These are phyloP conservation scores for Drosophila gunungcola DNA, from an alignment of 1,140 invertebrate species.

Conservation along the genomic window DNA sequence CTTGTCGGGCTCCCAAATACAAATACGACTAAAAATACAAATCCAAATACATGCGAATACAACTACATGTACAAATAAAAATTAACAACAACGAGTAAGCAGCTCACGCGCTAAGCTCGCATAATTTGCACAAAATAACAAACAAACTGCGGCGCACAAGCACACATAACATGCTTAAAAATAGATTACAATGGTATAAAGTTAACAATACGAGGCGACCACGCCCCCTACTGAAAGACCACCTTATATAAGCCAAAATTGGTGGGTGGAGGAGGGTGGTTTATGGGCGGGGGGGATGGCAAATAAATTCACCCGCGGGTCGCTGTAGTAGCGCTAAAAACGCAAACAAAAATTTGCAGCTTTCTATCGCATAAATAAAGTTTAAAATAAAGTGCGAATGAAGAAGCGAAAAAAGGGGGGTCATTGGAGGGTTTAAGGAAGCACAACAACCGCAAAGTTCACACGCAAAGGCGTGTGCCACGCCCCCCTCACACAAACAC, in stretches of 20 bases:
- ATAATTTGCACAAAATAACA: conserved; percentile 72
- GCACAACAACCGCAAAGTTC: conserved; percentile 53
- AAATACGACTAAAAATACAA: conserved; percentile 30
- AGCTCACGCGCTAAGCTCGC: conserved; percentile 72
- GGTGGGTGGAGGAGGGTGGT: neutral
- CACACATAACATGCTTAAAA: conserved; percentile 72
- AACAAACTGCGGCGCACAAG: conserved; percentile 39
- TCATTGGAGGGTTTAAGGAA: conserved; percentile 1
- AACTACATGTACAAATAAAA: conserved; percentile 47
- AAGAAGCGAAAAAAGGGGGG: conserved; percentile 31
- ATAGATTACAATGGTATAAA: conserved; percentile 79
- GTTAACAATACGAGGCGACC: conserved; percentile 63
- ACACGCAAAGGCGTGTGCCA: conserved; percentile 70
- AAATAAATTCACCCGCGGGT: conserved; percentile 67
- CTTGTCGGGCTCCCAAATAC: conserved; percentile 57
- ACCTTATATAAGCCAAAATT: conserved; percentile 3
- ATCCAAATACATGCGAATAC: conserved; percentile 15
- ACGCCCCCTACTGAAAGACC: neutral
- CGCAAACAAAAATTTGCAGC: conserved; percentile 78
- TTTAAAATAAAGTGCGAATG: conserved; percentile 78
- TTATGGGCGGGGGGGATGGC: neutral
- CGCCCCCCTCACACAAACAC: conserved; percentile 23
- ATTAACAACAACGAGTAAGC: conserved; percentile 59
- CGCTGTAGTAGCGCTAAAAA: conserved; percentile 45
- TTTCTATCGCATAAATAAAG: conserved; percentile 80